Percentiles rank a stretch among this genome's conserved stretches.
Evolutionary conservation across 2,113 vertebrate species (phyloP).

Genomic region (Heptranchias perlo): DNA sequence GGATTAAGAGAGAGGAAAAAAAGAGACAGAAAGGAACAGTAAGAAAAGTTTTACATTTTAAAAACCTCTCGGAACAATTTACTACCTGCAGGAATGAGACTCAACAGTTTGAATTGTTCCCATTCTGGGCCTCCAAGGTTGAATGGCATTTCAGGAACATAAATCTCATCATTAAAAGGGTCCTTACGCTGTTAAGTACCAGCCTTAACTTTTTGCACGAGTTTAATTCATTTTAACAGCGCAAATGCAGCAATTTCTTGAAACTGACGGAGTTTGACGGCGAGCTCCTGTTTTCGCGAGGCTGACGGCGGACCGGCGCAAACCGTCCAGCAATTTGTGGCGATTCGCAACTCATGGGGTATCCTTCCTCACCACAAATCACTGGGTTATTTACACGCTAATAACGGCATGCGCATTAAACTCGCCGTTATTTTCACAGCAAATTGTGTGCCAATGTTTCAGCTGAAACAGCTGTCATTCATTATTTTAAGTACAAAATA

Average conservation of each 20-base stretch:
- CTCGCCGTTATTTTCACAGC: background rate
- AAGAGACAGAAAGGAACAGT: background rate
- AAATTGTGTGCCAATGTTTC: background rate
- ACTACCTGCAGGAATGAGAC: background rate
- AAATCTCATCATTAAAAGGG: background rate
- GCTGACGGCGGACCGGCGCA: background rate
- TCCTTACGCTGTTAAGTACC: background rate
- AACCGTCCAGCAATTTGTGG: background rate
- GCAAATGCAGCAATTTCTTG: slow-evolving; percentile 27
- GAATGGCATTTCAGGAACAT: background rate
- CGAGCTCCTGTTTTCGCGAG: background rate
- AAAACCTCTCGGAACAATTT: background rate
- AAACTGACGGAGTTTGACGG: background rate
- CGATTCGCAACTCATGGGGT: background rate
- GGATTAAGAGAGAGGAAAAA: background rate
- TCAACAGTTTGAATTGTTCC: background rate
- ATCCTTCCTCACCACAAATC: background rate
- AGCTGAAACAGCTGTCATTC: background rate
- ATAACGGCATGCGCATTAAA: background rate
- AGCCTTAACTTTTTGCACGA: background rate
- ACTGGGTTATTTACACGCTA: background rate
- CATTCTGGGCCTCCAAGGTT: background rate
- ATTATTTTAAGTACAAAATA: slow-evolving; percentile 16
- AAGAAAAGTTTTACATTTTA: background rate
- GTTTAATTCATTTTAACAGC: background rate